phyloP scores from a whole-genome alignment of 1,140 invertebrate species.

The Macrostomum lignano region DNA sequence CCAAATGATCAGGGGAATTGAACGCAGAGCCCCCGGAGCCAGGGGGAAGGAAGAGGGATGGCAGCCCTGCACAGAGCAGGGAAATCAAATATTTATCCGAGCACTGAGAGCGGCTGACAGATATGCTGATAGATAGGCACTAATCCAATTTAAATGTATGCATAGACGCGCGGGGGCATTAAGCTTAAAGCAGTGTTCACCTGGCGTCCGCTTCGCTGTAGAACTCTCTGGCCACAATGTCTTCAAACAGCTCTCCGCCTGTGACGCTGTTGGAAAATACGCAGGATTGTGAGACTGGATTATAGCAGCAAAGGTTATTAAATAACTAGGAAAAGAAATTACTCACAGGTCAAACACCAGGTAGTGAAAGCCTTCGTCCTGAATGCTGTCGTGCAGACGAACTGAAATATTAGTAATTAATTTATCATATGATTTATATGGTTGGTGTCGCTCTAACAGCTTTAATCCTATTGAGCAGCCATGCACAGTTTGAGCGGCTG shows the following conservation, averaged over 20 bases:
- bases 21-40: too few species aligned
- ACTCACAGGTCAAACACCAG: conserved; percentile 94
- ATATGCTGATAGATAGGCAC: too few species aligned
- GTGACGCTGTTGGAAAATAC: conserved; percentile 49
- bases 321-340: conserved; percentile 7
- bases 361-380: conserved; percentile 97
- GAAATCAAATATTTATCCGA: too few species aligned
- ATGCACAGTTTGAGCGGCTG: too few species aligned
- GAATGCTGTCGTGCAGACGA: conserved; percentile 93
- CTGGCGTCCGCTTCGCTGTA: conserved; percentile 99
- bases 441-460: not conserved
- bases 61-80: too few species aligned
- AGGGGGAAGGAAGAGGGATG: too few species aligned
- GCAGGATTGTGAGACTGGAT: not conserved
- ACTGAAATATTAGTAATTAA: conserved; percentile 35
- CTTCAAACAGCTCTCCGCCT: conserved; percentile 96
- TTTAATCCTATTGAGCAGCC: conserved; percentile 2
- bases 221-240: conserved; percentile 97
- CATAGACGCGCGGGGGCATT: too few species aligned
- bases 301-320: not conserved
- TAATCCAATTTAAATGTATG: too few species aligned
- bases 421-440: not conserved
- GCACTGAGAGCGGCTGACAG: too few species aligned
- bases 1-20: too few species aligned
- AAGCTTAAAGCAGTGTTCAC: conserved; percentile 11